A percentile compares a stretch with the other conserved stretches of the same genome.
These are phyloP conservation scores for Dromococcyx pavoninus DNA, from an alignment of 2,797 vertebrate species.

Conservation along the genomic window DNA sequence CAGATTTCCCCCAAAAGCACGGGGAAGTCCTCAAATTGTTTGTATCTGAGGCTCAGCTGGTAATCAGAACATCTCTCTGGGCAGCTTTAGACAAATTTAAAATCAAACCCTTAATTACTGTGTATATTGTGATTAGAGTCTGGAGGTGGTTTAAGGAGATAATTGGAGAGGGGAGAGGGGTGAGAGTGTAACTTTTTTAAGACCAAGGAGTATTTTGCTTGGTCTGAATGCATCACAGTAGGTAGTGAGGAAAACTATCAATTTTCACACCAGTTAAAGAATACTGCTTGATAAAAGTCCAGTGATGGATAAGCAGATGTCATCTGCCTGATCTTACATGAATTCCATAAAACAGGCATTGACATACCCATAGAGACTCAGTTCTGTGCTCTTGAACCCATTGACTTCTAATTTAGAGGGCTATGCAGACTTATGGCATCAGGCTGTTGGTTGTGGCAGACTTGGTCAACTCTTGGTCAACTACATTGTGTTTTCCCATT, in stretches of 20 bases:
- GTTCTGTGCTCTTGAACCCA: background rate
- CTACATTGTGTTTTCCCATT: background rate
- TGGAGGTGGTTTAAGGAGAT: background rate
- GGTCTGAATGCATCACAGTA: background rate
- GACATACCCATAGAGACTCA: fast-evolving
- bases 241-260: background rate
- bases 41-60: background rate
- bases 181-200: conserved; percentile 2
- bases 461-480: background rate
- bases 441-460: background rate
- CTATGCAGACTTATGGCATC: background rate
- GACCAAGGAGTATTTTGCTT: background rate
- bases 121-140: conserved; percentile 17
- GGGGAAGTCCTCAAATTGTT: background rate
- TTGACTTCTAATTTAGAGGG: background rate
- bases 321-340: background rate
- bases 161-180: background rate
- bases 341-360: background rate
- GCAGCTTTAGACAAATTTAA: conserved; percentile 25
- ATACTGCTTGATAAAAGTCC: background rate
- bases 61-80: conserved; percentile 21
- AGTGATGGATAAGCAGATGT: background rate
- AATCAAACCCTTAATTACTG: conserved; percentile 45
- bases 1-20: background rate
- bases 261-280: background rate